Evolutionary conservation across 2,113 vertebrate species (phyloP).

Genomic region (Rhinolophus ferrumequinum): DNA sequence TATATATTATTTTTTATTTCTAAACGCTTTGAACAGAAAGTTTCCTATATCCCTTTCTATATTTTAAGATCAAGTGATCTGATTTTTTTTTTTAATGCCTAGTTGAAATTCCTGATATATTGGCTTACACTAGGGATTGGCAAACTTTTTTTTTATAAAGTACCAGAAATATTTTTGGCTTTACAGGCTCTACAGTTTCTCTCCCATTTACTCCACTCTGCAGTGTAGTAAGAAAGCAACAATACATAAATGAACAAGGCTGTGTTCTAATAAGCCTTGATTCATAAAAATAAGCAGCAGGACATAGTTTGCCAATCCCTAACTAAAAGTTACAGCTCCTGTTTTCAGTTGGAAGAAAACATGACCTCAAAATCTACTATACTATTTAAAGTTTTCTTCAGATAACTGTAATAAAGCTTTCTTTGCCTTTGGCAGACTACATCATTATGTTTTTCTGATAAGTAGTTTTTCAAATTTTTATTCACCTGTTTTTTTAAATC

Average conservation of each 20-base stretch:
- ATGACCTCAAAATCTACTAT: background rate
- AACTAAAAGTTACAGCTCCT: background rate
- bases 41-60: background rate
- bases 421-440: background rate
- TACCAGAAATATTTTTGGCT: background rate
- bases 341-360: background rate
- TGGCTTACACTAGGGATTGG: background rate
- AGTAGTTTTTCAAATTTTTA: background rate
- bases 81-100: background rate
- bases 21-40: background rate
- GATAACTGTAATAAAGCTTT: slow-evolving; percentile 5
- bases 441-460: background rate
- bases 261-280: background rate
- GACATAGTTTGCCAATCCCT: background rate
- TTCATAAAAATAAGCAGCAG: background rate
- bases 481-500: background rate
- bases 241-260: background rate
- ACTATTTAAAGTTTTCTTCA: background rate
- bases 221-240: background rate
- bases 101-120: background rate
- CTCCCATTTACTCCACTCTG: background rate
- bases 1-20: background rate
- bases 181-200: background rate
- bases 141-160: background rate
- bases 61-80: slow-evolving; percentile 24